Percentiles rank a stretch among this genome's conserved stretches.
Conservation (phyloP, 1,140 invertebrate species). For the Thaumatotibia leucotreta region DNA sequence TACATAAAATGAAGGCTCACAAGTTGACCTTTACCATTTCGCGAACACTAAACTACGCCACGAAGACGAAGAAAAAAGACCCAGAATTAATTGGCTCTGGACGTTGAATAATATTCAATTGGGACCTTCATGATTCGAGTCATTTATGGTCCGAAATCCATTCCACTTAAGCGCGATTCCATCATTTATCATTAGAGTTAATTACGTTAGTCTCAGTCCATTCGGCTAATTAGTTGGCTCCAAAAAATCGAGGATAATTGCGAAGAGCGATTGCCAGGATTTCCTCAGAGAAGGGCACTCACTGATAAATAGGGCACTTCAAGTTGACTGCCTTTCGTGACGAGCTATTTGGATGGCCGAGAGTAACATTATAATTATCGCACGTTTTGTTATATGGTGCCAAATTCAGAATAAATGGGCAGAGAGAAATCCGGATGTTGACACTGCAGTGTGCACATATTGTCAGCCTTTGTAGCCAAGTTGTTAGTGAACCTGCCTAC, state of each 20-base stretch:
- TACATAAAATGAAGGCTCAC: not conserved
- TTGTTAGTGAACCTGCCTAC: too few species aligned
- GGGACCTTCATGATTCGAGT: slow-evolving; percentile 9
- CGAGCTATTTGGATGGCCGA: slow-evolving; percentile 23
- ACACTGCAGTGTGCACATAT: too few species aligned
- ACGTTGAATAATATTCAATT: slow-evolving; percentile 14
- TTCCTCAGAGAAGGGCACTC: slow-evolving; percentile 44
- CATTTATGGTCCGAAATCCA: slow-evolving; percentile 13
- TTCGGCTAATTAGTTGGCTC: slow-evolving; percentile 62
- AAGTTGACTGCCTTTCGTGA: not conserved
- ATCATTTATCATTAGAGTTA: slow-evolving; percentile 65
- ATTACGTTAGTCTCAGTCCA: slow-evolving; percentile 57
- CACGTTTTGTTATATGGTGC: not conserved
- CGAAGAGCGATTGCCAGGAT: slow-evolving; percentile 57
- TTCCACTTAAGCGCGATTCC: slow-evolving; percentile 21
- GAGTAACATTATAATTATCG: not conserved
- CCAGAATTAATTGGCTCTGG: not conserved
- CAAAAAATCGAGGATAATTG: slow-evolving; percentile 65
- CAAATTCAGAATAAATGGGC: not conserved
- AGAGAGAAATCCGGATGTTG: too few species aligned
- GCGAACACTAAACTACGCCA: not conserved
- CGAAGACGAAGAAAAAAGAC: not conserved
- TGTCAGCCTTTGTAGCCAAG: too few species aligned
- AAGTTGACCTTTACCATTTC: not conserved
- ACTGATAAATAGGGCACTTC: slow-evolving; percentile 50